These are phyloP conservation scores for Alligator sinensis DNA, from an alignment of 2,113 vertebrate species.

Conservation along the genomic window DNA sequence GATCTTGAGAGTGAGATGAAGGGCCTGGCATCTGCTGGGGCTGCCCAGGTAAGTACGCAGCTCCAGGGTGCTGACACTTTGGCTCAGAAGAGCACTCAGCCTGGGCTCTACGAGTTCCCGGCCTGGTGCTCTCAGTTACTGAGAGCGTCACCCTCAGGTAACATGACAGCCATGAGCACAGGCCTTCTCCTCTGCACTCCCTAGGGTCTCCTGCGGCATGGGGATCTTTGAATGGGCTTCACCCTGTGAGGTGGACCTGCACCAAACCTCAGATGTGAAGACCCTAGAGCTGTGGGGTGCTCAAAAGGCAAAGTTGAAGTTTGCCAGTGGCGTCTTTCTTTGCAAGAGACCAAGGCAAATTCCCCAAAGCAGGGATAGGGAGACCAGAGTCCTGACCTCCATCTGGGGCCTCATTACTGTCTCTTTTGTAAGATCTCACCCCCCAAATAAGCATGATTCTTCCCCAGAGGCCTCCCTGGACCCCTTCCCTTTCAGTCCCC, in stretches of 20 bases:
- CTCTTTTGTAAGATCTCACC: background rate
- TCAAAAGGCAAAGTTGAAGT: background rate
- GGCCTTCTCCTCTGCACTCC: background rate
- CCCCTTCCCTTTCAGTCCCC: background rate
- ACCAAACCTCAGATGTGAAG: no score
- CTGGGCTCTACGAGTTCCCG: background rate
- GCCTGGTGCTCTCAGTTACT: background rate
- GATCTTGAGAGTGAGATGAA: background rate
- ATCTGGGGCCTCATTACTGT: background rate
- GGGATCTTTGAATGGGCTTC: background rate
- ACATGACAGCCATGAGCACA: background rate
- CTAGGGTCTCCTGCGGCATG: background rate
- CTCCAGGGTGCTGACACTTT: background rate
- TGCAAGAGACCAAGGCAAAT: background rate
- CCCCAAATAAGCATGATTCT: background rate
- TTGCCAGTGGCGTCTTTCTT: background rate
- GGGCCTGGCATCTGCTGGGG: background rate
- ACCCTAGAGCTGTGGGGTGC: background rate
- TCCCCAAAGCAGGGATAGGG: background rate
- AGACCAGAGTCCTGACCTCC: background rate
- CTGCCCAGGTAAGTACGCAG: background rate
- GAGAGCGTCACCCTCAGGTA: background rate
- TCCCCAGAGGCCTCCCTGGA: background rate
- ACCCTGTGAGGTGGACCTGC: rapidly evolving
- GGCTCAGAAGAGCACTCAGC: background rate